These are phyloP conservation scores for Andinoacara biseriatus DNA, from an alignment of 2,113 vertebrate species.

Conservation along the genomic window DNA sequence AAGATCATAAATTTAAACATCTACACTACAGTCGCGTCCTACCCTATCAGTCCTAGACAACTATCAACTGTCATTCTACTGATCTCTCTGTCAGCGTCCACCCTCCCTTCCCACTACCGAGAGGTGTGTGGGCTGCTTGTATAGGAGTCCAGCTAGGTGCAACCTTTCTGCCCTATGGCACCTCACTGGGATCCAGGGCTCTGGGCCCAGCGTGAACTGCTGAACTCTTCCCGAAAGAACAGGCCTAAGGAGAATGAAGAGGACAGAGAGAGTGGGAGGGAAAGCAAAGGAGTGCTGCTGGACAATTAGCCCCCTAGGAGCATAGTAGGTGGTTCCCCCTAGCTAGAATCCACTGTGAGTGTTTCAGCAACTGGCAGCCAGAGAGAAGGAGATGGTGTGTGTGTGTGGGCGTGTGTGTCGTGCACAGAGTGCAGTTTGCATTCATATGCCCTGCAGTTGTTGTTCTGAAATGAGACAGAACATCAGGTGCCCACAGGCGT, in stretches of 20 bases:
- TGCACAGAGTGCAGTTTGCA: conserved; percentile 35
- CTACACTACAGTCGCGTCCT: neutral
- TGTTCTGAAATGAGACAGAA: conserved; percentile 56
- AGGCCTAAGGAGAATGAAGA: conserved; percentile 13
- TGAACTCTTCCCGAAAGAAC: conserved; percentile 42
- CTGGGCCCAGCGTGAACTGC: conserved; percentile 55
- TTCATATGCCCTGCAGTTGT: conserved; percentile 63
- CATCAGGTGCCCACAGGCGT: conserved; percentile 45
- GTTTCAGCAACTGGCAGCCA: conserved; percentile 27
- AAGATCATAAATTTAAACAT: neutral
- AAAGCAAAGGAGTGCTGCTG: conserved; percentile 44
- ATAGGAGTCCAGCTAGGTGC: conserved; percentile 65
- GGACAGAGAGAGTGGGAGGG: conserved; percentile 48
- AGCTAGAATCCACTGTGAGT: conserved; percentile 40
- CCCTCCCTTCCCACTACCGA: neutral
- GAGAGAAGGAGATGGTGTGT: conserved; percentile 16
- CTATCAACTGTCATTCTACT: neutral
- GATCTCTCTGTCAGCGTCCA: neutral
- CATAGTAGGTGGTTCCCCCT: conserved; percentile 61
- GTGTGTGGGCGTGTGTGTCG: conserved; percentile 17
- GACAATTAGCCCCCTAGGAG: conserved; percentile 73
- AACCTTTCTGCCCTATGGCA: conserved; percentile 68
- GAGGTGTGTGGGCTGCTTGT: conserved; percentile 46
- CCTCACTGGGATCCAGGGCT: conserved; percentile 57
- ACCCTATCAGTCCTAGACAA: neutral